Base-by-base conservation (phyloP, 2,113 vertebrate genomes). In the Psilopsiagon aymara region DNA sequence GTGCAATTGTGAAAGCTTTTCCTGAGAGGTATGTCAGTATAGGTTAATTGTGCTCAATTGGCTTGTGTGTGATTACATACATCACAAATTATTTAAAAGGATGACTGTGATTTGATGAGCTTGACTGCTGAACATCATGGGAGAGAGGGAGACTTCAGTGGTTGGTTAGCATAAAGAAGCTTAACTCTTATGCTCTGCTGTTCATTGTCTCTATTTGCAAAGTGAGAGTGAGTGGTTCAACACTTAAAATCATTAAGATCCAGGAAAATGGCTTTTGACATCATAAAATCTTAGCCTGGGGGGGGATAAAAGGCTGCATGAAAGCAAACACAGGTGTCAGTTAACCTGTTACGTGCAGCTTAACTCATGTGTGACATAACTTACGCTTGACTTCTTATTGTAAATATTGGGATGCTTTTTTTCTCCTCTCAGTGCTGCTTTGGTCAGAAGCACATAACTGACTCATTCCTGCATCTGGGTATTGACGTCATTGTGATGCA, bases 401-500 rank as follows among this genome's bases (percentile, higher is more conserved):
- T 80, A 90, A 86, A 92, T 47, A 47, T 0, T 57, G 39, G 46
- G 33, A 44, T 69, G 33, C 13, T 18, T 84, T 71, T 86, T 94
- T 89, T 76, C 60, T 76, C 25, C 39, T 81, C 37, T 83, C 31
- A 47, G 0, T 13, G 28, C 15, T 75, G 64, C 77, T 70, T 94
- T 1, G 0, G 77, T 96, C 68, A 92, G 92, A 83, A 94, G 88
- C 64, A 44, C 35, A 73, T 3, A 3, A 82, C 91, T 96, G 97
- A 95, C 74, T 96, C 95, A 96, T 83, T 62, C 83, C 52, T 71
- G 13, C 76, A 76, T 95, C 90, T 95, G 88, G 71, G 83, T 73
- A 86, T 73, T 92, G 92, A 93, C 68, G 82, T 95, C 88, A 74
- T 14, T 76, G 86, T 95, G 91, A 94, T 85, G 92, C 83, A 91